Conservation (phyloP, 2,113 vertebrate genomes). For the Nanorana parkeri region DNA sequence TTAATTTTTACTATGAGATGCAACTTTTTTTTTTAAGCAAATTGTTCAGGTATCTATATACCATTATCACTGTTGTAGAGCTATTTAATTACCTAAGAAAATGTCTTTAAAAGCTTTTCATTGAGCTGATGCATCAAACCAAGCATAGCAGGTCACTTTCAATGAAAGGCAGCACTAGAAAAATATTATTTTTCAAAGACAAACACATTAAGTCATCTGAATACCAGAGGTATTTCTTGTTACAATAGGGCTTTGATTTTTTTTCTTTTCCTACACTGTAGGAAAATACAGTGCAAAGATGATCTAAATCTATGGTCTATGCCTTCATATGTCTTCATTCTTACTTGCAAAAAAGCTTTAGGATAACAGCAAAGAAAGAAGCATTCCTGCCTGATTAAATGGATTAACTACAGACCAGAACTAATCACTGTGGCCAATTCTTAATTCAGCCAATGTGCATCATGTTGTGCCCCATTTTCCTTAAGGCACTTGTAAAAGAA, state of each 20-base stretch:
- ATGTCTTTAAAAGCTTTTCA: conserved; percentile 11
- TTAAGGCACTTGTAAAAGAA: conserved; percentile 51
- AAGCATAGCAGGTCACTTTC: conserved; percentile 14
- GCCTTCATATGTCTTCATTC: conserved; percentile 11
- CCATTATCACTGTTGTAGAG: not conserved
- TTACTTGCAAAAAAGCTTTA: conserved; percentile 25
- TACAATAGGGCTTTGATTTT: conserved; percentile 10
- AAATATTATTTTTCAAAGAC: conserved; percentile 32
- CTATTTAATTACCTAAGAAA: not conserved
- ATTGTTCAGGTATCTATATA: no score
- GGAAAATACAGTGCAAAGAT: conserved; percentile 20
- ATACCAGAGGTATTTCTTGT: conserved; percentile 8
- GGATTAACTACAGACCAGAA: conserved; percentile 49
- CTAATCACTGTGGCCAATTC: conserved; percentile 50
- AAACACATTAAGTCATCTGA: not conserved
- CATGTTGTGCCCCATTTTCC: conserved; percentile 43
- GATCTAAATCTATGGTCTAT: conserved; percentile 4
- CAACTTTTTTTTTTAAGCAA: no score
- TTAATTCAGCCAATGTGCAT: conserved; percentile 50
- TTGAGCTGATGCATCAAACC: conserved; percentile 11
- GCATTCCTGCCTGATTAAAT: conserved; percentile 49
- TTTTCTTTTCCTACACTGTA: conserved; percentile 6
- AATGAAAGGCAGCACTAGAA: not conserved
- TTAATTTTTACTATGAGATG: no score
- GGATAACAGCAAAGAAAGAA: conserved; percentile 26